These are phyloP conservation scores for Corella eumyota DNA, from an alignment of 23 tunicate species.

Conservation along the genomic window DNA sequence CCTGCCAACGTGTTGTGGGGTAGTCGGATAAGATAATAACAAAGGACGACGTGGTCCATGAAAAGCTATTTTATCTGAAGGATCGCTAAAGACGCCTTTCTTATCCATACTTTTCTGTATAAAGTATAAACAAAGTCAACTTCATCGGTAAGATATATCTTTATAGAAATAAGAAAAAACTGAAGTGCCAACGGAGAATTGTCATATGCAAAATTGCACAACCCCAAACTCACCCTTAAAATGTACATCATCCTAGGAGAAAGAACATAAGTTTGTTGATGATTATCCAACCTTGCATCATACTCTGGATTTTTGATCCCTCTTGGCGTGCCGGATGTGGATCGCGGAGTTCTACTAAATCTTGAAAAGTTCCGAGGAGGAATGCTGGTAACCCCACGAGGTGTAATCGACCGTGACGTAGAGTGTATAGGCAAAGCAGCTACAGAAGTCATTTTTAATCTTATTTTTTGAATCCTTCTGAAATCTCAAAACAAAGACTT, in stretches of 20 bases:
- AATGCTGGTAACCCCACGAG: background rate
- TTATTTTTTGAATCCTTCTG: no score
- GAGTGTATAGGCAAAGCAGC: no score
- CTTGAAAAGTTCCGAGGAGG: constrained; percentile 1
- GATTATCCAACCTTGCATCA: constrained; percentile 68
- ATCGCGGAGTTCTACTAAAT: constrained; percentile 8
- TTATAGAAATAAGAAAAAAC: no score
- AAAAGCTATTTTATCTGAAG: constrained; percentile 57
- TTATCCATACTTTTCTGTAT: constrained; percentile 59
- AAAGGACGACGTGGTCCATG: constrained; percentile 76
- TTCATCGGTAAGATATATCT: background rate
- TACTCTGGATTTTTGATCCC: constrained; percentile 7
- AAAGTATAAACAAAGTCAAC: constrained; percentile 6
- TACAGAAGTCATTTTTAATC: no score
- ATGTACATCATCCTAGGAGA: constrained; percentile 59
- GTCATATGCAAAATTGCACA: background rate
- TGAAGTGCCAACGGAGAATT: no score
- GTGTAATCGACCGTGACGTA: constrained; percentile 2
- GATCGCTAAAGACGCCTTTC: no score
- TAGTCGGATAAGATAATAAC: constrained; percentile 59
- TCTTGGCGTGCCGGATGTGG: constrained; percentile 13
- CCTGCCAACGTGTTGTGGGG: constrained; percentile 57
- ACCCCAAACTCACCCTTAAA: constrained; percentile 23
- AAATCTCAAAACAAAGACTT: no score
- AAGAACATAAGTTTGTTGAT: constrained; percentile 76